Percentiles rank a stretch among this genome's conserved stretches.
Evolutionary conservation across 2,888 invertebrate species (phyloP).

Genomic region (Mimumesa dahlbomi): DNA sequence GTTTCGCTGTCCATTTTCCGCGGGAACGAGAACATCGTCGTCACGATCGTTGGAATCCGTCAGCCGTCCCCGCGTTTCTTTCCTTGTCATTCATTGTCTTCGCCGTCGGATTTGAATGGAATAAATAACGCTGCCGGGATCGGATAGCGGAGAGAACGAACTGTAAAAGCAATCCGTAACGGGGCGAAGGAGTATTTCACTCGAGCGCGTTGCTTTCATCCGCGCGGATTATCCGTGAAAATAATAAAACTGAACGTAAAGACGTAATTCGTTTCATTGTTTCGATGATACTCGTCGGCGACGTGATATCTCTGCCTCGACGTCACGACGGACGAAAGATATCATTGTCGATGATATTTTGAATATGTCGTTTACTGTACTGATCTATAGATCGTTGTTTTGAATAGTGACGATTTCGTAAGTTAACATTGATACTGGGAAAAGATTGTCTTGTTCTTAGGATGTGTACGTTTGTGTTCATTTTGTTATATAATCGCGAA

Average conservation of each 20-base stretch:
- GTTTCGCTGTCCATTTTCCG: background rate
- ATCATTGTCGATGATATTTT: no score
- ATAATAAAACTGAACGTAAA: slow-evolving; percentile 3
- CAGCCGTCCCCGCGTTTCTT: background rate
- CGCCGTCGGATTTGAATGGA: background rate
- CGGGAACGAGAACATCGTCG: background rate
- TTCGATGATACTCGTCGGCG: background rate
- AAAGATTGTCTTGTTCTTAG: no score
- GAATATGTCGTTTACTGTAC: no score
- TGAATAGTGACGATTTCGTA: background rate
- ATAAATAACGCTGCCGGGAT: background rate
- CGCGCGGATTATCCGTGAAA: slow-evolving; percentile 4
- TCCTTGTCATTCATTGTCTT: background rate
- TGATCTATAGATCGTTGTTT: no score
- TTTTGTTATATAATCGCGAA: background rate
- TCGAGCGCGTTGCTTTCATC: slow-evolving; percentile 1
- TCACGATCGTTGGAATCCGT: background rate
- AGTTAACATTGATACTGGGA: background rate
- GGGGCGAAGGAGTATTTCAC: background rate
- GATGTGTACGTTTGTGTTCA: no score
- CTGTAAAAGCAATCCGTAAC: background rate
- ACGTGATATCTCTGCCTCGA: background rate
- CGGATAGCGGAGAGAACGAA: background rate
- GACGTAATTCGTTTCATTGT: slow-evolving; percentile 7
- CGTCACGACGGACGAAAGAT: no score